Percentiles rank a stretch among this genome's conserved stretches.
Conservation (phyloP, 2,797 vertebrate genomes). For the Mus minutoides region DNA sequence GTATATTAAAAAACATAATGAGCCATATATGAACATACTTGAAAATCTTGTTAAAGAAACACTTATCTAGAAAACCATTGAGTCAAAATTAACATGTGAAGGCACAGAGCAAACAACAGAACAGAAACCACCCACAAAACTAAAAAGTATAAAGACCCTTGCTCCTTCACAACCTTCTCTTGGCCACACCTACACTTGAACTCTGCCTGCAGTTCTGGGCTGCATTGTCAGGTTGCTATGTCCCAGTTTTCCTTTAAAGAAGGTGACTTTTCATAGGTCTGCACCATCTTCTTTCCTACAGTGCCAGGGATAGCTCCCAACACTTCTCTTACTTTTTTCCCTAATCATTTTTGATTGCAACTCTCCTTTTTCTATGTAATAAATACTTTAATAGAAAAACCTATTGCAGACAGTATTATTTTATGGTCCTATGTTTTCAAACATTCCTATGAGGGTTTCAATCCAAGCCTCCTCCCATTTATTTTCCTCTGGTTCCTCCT, state of each 20-base stretch:
- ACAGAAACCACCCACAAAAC: background rate
- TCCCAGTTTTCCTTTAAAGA: background rate
- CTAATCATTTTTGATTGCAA: background rate
- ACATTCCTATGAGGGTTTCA: no score
- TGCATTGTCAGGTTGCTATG: background rate
- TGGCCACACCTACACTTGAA: background rate
- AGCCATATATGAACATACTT: background rate
- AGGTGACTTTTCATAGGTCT: background rate
- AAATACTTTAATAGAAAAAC: background rate
- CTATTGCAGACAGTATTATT: background rate
- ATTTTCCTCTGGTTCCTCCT: no score
- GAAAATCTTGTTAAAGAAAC: conserved; percentile 25
- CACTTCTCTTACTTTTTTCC: background rate
- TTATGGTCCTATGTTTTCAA: background rate
- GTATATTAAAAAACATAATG: background rate
- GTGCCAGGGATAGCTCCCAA: background rate
- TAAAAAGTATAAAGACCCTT: background rate
- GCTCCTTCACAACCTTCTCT: background rate
- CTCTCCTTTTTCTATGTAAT: background rate
- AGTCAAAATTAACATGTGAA: conserved; percentile 7
- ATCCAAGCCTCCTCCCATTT: background rate
- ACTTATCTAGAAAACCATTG: background rate
- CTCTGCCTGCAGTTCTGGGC: background rate
- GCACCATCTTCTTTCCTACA: background rate
- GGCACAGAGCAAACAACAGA: background rate